Conservation (phyloP, 2,888 invertebrate genomes). For the Netelia melanura region DNA sequence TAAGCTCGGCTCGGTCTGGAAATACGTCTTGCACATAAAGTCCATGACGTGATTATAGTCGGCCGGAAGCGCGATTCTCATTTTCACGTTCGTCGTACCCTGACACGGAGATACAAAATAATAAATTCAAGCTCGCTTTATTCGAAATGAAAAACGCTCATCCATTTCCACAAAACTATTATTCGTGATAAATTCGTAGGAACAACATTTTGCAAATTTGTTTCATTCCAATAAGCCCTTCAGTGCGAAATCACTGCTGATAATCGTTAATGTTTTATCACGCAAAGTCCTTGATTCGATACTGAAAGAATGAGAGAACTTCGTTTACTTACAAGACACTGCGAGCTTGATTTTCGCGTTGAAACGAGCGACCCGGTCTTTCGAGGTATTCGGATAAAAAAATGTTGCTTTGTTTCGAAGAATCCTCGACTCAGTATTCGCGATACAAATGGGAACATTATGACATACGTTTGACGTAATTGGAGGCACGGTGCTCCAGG, state of each 20-base stretch:
- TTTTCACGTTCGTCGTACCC: slow-evolving; percentile 60
- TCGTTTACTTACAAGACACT: slow-evolving; percentile 40
- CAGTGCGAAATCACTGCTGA: not conserved
- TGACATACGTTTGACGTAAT: slow-evolving; percentile 21
- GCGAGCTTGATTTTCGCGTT: slow-evolving; percentile 3
- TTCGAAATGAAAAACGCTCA: not conserved
- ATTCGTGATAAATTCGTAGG: too few species aligned
- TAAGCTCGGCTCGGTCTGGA: slow-evolving; percentile 75
- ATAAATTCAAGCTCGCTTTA: not conserved
- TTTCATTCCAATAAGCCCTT: too few species aligned
- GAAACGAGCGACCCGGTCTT: not conserved
- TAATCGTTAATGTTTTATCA: not conserved
- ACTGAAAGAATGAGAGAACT: not conserved
- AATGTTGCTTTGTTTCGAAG: slow-evolving; percentile 1
- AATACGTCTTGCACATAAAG: slow-evolving; percentile 77
- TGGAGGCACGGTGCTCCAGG: not conserved
- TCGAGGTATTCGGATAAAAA: not conserved
- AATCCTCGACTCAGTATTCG: slow-evolving; percentile 4
- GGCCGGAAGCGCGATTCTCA: slow-evolving; percentile 75
- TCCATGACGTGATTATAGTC: slow-evolving; percentile 76
- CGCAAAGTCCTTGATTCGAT: not conserved
- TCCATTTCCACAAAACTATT: too few species aligned
- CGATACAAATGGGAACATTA: slow-evolving; percentile 43
- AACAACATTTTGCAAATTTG: too few species aligned
- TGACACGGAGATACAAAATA: slow-evolving; percentile 36